Evolutionary conservation across 2,888 invertebrate species (phyloP).

Genomic region (Hypolimnas misippus): DNA sequence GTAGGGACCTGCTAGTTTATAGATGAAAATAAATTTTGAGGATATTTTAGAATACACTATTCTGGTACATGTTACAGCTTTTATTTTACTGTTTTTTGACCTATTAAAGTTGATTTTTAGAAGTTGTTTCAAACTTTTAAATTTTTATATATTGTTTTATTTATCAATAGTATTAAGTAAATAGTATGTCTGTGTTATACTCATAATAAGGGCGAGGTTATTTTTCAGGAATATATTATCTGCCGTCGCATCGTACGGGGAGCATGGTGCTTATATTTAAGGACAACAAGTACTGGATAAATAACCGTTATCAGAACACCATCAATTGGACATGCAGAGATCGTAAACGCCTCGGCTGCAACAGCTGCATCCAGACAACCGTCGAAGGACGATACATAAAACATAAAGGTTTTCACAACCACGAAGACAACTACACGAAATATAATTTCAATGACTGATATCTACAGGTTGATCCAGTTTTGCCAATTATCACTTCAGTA

Average conservation of each 20-base stretch:
- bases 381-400: constrained; percentile 75
- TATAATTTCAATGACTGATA: constrained; percentile 79
- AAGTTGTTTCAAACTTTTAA: constrained; percentile 37
- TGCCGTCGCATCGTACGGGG: constrained; percentile 77
- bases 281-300: constrained; percentile 81
- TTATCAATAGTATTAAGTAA: no score
- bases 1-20: constrained; percentile 76
- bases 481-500: constrained; percentile 53
- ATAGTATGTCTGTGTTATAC: no score
- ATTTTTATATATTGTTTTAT: constrained; percentile 45
- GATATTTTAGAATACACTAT: constrained; percentile 76
- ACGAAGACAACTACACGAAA: constrained; percentile 76
- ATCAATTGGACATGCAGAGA: constrained; percentile 80
- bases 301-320: constrained; percentile 78
- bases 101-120: constrained; percentile 22
- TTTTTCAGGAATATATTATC: constrained; percentile 75
- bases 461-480: constrained; percentile 36
- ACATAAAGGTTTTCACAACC: constrained; percentile 76
- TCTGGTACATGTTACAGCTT: constrained; percentile 54
- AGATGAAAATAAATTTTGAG: constrained; percentile 61
- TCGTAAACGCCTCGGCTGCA: constrained; percentile 73
- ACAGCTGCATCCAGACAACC: constrained; percentile 76
- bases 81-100: constrained; percentile 31
- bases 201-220: constrained; percentile 42
- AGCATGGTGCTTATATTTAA: constrained; percentile 80